Conservation (phyloP, 2,113 vertebrate species). For the Anseranas semipalmata region DNA sequence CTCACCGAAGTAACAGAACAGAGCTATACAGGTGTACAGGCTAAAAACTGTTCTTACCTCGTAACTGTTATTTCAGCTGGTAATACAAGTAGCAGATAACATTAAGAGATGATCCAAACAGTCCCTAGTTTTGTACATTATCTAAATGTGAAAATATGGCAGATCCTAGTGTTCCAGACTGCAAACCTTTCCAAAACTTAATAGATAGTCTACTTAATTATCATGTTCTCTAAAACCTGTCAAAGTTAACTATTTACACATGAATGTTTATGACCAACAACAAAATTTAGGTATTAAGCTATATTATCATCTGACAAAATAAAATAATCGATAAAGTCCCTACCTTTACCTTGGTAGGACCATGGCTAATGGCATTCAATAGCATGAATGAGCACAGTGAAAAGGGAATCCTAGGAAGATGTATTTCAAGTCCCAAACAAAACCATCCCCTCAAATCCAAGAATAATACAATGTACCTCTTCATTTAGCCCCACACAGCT, state of each 20-base stretch:
- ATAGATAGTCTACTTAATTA: no score
- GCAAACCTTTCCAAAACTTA: not conserved
- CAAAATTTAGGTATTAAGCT: not conserved
- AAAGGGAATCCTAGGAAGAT: not conserved
- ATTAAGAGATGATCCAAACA: fast-evolving
- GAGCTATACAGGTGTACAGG: fast-evolving
- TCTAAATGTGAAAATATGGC: not conserved
- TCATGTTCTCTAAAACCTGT: not conserved
- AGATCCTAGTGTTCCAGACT: not conserved
- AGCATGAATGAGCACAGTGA: not conserved
- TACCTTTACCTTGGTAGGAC: not conserved
- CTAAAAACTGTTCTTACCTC: not conserved
- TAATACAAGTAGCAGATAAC: not conserved
- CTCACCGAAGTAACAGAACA: not conserved
- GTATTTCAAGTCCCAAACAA: not conserved
- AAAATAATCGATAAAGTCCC: not conserved
- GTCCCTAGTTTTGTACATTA: not conserved
- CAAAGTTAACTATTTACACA: not conserved
- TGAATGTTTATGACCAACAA: not conserved
- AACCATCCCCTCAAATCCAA: not conserved
- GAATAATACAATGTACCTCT: not conserved
- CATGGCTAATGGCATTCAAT: not conserved
- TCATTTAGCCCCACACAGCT: not conserved
- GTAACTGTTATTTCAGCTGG: not conserved
- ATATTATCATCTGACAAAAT: not conserved